Conservation (phyloP, 2,113 vertebrate genomes). For the Xiphophorus couchianus region DNA sequence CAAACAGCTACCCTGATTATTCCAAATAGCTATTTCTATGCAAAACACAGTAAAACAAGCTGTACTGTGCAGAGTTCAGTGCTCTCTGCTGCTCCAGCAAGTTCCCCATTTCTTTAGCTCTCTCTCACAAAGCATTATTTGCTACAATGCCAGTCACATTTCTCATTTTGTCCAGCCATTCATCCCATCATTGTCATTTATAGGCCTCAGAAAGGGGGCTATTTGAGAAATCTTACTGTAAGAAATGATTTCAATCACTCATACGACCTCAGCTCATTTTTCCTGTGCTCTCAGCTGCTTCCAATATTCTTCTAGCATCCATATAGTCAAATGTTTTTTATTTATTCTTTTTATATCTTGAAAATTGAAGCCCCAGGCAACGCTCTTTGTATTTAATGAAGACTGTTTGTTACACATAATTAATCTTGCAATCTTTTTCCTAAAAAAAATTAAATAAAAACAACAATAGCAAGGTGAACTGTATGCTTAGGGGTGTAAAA, state of each 20-base stretch:
- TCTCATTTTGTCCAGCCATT: constrained; percentile 35
- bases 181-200: constrained; percentile 47
- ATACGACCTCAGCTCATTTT: constrained; percentile 28
- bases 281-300: constrained; percentile 28
- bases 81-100: constrained; percentile 21
- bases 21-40: constrained; percentile 54
- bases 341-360: constrained; percentile 38
- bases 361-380: constrained; percentile 23
- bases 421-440: constrained; percentile 43
- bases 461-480: constrained; percentile 21
- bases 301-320: constrained; percentile 34
- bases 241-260: constrained; percentile 60
- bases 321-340: constrained; percentile 35
- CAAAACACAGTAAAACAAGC: constrained; percentile 50
- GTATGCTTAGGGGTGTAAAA: constrained; percentile 42
- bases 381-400: constrained; percentile 34
- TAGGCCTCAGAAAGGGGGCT: constrained; percentile 29
- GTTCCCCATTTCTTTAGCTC: constrained; percentile 54
- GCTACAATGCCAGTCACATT: constrained; percentile 42
- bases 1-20: constrained; percentile 39
- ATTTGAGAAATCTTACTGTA: constrained; percentile 52
- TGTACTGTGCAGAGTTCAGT: constrained; percentile 40
- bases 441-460: constrained; percentile 8
- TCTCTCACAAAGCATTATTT: constrained; percentile 32
- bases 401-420: constrained; percentile 19